A percentile compares a stretch with the other conserved stretches of the same genome.
These are phyloP conservation scores for Agriotes lineatus DNA, from an alignment of 2,888 invertebrate species.

Conservation along the genomic window DNA sequence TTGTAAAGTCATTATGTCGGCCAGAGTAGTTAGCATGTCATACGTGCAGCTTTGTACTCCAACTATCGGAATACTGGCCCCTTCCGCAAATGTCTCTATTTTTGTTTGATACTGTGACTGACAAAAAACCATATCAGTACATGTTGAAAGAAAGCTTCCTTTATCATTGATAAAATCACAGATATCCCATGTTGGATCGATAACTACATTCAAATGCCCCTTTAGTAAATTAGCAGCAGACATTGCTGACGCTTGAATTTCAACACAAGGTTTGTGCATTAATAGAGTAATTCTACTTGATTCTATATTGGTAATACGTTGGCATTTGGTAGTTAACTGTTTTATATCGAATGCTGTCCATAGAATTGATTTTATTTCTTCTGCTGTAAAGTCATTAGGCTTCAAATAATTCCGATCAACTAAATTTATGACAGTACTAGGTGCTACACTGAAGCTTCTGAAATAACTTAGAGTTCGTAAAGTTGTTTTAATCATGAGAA, in stretches of 20 bases:
- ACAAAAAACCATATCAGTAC: constrained; percentile 41
- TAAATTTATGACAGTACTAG: neutral
- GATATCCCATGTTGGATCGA: constrained; percentile 38
- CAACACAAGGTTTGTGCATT: constrained; percentile 25
- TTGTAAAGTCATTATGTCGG: constrained; percentile 42
- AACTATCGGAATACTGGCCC: constrained; percentile 35
- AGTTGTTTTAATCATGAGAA: too few relatives aligned
- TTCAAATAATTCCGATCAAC: constrained; percentile 35
- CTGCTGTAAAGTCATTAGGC: constrained; percentile 27
- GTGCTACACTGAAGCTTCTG: neutral
- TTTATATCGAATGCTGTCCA: constrained; percentile 45
- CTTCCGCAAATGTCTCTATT: constrained; percentile 35
- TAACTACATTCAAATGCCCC: constrained; percentile 27
- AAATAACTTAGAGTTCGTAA: too few relatives aligned
- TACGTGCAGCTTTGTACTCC: constrained; percentile 25
- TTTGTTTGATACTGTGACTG: constrained; percentile 33
- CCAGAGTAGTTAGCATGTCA: constrained; percentile 16
- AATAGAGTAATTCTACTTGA: constrained; percentile 28
- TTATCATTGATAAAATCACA: constrained; percentile 24
- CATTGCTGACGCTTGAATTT: constrained; percentile 31
- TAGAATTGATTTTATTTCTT: constrained; percentile 43
- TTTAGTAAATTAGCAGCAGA: constrained; percentile 35
- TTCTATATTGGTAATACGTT: constrained; percentile 24
- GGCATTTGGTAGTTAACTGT: constrained; percentile 1
- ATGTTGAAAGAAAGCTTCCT: constrained; percentile 31